Conservation (phyloP, 2,888 invertebrate genomes). For the Acrobasis consociella region DNA sequence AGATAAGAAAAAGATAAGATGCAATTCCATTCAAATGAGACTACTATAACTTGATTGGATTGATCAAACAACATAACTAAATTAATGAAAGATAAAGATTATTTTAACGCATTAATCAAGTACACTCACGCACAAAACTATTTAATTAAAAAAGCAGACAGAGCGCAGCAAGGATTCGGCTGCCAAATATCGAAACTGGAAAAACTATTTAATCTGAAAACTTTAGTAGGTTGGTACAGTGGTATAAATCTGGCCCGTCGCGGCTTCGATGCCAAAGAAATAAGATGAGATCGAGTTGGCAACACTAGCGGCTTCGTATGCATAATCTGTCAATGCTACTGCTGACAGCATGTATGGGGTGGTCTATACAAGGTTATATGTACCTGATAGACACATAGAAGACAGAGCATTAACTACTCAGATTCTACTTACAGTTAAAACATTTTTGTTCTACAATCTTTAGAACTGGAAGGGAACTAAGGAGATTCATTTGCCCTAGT, state of each 20-base stretch:
- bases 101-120: not conserved
- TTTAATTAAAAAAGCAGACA: constrained; percentile 33
- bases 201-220: constrained; percentile 78
- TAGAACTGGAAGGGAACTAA: too few species aligned
- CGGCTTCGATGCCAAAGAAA: constrained; percentile 78
- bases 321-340: constrained; percentile 49
- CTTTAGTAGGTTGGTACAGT: constrained; percentile 76
- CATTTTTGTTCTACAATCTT: too few species aligned
- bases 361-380: not conserved
- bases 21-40: constrained; percentile 3
- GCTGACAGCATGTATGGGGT: constrained; percentile 15
- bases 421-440: too few species aligned
- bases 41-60: not conserved
- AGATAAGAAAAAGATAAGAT: constrained; percentile 13
- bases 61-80: constrained; percentile 4
- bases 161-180: constrained; percentile 41
- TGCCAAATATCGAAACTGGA: constrained; percentile 68
- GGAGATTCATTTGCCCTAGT: too few species aligned
- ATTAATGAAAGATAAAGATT: constrained; percentile 1
- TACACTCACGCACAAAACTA: constrained; percentile 19
- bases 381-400: not conserved
- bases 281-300: constrained; percentile 79
- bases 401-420: too few species aligned
- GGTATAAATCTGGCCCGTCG: constrained; percentile 72
- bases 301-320: constrained; percentile 46